Base-by-base conservation (phyloP, 2,797 vertebrate species). In the Xenops minutus region DNA sequence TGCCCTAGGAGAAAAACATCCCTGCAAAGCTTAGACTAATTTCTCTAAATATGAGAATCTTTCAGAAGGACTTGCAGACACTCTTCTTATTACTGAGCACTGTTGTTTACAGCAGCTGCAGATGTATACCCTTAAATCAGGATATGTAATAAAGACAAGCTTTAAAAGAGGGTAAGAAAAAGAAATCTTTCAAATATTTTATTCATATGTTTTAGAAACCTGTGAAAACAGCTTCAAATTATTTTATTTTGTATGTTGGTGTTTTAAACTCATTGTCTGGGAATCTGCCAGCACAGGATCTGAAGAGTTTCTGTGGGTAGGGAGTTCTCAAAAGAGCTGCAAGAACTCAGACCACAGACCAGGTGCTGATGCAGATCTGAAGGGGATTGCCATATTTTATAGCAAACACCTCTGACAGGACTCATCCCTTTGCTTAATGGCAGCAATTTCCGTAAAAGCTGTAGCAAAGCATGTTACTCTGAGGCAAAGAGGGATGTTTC, bases 11-110 rank as follows among this genome's bases (percentile, higher is more conserved):
- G 74, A 41, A 90, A 93, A 92, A 51, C 7, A 7, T 41, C 44
- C 32, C 55, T 85, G 63, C 32, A 76, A 79, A 92, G 37, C 69
- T 68, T 43, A 14, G 39, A 78, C 32, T 58, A 34, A 75, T 94
- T 81, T 84, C 71, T 97, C 51, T 63, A 75, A 90, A 73, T 22
- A 58, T 17, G 17, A 78, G 29, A 78, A 48, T 85, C 22, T 77
- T 87, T 77, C 71, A 73, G 55, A 41, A 88, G 26, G 14, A 13
- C 39, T 73, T 84, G 37, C 21, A 86, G 66, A 81, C 41, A 27
- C 23, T 43, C 27, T 82, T 79, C 41, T 32, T 44, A 83, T 93
- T 81, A 62, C 43, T 77, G 32, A 34, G 13, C 69, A 8, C 24
- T 51, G 32, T 77, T 89, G 66, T 69, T 90, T 86, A 79, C 51